phyloP scores from a whole-genome alignment of 2,113 vertebrate species.

The Brachionichthys hirsutus region DNA sequence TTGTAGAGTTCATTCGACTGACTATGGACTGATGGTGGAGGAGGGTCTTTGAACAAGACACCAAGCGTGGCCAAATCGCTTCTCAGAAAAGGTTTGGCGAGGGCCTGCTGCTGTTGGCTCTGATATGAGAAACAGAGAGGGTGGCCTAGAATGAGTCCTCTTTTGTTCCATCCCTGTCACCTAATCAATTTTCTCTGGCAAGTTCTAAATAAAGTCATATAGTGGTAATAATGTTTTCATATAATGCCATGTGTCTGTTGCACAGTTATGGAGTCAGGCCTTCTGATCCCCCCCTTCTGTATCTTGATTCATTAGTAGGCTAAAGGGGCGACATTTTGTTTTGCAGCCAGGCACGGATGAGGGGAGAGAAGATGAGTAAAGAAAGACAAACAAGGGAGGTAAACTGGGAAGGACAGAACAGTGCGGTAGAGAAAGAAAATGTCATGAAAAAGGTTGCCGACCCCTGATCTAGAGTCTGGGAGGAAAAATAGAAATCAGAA shows the following conservation, averaged over 20 bases:
- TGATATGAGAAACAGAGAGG: constrained; percentile 52
- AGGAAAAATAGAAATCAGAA: too few relatives aligned
- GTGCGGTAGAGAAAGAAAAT: neutral
- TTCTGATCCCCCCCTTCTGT: constrained; percentile 56
- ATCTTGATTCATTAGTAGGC: constrained; percentile 59
- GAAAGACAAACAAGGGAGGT: constrained; percentile 12
- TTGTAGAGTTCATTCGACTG: neutral
- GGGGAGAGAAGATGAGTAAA: constrained; percentile 43
- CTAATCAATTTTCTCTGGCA: constrained; percentile 77
- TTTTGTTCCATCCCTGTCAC: constrained; percentile 71
- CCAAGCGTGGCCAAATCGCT: constrained; percentile 48
- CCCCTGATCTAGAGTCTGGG: too few relatives aligned
- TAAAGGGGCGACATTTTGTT: constrained; percentile 55
- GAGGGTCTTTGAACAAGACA: constrained; percentile 35
- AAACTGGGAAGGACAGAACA: neutral
- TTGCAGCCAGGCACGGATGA: constrained; percentile 41
- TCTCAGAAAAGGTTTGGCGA: constrained; percentile 51
- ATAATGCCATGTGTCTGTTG: constrained; percentile 75
- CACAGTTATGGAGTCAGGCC: constrained; percentile 56
- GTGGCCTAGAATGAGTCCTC: constrained; percentile 63
- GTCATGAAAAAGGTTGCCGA: too few relatives aligned
- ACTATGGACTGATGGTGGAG: constrained; percentile 2
- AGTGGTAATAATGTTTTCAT: constrained; percentile 83
- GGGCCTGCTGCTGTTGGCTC: constrained; percentile 61
- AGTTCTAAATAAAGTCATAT: constrained; percentile 79